Conservation (phyloP, 2,113 vertebrate species). For the Dromaius novaehollandiae region DNA sequence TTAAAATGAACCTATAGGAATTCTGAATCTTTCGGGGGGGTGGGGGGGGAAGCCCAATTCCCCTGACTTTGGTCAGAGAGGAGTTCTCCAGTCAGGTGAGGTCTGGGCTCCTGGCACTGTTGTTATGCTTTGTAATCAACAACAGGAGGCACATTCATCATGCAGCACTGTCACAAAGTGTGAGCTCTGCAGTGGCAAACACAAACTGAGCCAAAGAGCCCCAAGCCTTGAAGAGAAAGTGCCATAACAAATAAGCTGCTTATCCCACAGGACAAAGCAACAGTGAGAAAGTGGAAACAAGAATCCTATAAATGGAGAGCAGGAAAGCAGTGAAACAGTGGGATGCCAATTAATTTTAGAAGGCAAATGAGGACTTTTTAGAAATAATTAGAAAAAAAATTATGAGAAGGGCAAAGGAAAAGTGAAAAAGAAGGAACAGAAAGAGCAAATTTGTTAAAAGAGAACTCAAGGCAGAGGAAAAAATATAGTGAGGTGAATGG, state of each 20-base stretch:
- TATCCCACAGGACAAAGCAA: background rate
- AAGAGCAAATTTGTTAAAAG: background rate
- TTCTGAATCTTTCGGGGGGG: background rate
- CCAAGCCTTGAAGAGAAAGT: background rate
- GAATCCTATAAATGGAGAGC: background rate
- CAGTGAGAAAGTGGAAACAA: background rate
- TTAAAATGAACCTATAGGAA: background rate
- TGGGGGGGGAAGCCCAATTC: rapidly evolving
- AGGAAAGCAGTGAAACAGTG: background rate
- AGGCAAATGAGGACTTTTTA: slow-evolving; percentile 9
- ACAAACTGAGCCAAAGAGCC: background rate
- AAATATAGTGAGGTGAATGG: background rate
- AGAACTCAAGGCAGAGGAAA: background rate
- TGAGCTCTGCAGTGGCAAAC: background rate
- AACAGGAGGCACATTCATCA: background rate
- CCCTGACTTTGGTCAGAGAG: background rate
- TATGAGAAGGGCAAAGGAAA: slow-evolving; percentile 1
- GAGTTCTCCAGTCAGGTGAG: background rate
- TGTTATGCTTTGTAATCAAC: background rate
- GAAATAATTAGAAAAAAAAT: slow-evolving; percentile 24
- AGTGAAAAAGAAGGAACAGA: background rate
- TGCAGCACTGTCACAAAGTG: background rate
- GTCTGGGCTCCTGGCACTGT: background rate
- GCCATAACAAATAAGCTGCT: background rate
- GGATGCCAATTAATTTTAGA: slow-evolving; percentile 10